These are phyloP conservation scores for Montipora cactus DNA, from an alignment of 64 coral and sea anemone species.

Conservation along the genomic window DNA sequence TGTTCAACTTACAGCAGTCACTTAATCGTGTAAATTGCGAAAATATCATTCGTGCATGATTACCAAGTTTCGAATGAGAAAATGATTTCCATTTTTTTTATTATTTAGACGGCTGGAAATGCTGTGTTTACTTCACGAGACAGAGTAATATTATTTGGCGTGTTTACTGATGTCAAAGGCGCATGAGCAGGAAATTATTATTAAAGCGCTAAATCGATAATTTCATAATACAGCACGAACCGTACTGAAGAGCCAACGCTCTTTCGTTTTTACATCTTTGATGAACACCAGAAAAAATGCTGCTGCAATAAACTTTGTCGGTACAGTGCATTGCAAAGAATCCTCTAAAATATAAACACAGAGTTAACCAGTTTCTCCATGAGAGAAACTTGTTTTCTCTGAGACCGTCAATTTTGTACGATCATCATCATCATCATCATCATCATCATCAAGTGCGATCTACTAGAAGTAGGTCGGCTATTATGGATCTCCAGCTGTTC, in stretches of 20 bases:
- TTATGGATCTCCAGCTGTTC: no score
- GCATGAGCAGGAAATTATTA: slow-evolving; percentile 1
- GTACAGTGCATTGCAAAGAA: not conserved
- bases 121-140: slow-evolving; percentile 14
- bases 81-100: not conserved
- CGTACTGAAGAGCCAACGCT: not conserved
- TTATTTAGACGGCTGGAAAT: not conserved
- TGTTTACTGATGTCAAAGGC: not conserved
- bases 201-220: not conserved
- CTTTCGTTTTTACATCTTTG: not conserved
- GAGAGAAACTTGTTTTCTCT: not conserved
- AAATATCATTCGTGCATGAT: not conserved
- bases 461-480: no score
- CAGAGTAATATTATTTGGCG: not conserved
- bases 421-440: no score
- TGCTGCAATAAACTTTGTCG: slow-evolving; percentile 30
- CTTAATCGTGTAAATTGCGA: not conserved
- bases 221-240: not conserved
- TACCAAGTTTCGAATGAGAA: not conserved
- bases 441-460: no score
- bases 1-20: not conserved
- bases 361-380: not conserved
- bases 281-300: slow-evolving; percentile 19
- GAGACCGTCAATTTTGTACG: no score
- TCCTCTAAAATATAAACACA: no score